Evolutionary conservation across 2,113 vertebrate genomes (phyloP).

Genomic region (Naja naja): DNA sequence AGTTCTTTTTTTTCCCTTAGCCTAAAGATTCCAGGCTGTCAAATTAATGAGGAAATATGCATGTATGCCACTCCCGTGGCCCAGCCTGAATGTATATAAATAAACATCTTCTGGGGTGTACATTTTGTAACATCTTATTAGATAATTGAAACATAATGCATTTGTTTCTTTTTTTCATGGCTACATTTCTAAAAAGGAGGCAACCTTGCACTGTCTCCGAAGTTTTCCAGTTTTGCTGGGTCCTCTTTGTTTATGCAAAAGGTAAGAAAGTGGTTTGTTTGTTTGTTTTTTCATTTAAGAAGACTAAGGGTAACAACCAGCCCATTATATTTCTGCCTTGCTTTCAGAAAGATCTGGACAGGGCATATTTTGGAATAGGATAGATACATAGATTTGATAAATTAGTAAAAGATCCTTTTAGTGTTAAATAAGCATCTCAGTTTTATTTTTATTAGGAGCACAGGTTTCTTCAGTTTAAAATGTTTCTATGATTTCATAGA

Average conservation of each 20-base stretch:
- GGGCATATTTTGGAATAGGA: background rate
- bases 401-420: background rate
- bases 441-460: background rate
- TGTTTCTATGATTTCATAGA: background rate
- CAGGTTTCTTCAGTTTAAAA: background rate
- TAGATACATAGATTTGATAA: background rate
- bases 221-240: slow-evolving; percentile 95
- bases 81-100: background rate
- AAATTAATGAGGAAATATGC: background rate
- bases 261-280: slow-evolving; percentile 69
- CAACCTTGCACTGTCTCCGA: slow-evolving; percentile 89
- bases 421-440: background rate
- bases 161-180: slow-evolving; percentile 31
- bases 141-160: background rate
- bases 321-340: background rate
- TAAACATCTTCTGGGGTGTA: background rate
- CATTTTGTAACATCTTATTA: background rate
- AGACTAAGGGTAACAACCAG: background rate
- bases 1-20: background rate
- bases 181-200: slow-evolving; percentile 71
- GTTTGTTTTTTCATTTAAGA: background rate
- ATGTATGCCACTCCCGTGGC: background rate
- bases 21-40: background rate
- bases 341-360: background rate
- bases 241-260: slow-evolving; percentile 93